These are phyloP conservation scores for Rhineura floridana DNA, from an alignment of 2,113 vertebrate genomes.

Conservation along the genomic window DNA sequence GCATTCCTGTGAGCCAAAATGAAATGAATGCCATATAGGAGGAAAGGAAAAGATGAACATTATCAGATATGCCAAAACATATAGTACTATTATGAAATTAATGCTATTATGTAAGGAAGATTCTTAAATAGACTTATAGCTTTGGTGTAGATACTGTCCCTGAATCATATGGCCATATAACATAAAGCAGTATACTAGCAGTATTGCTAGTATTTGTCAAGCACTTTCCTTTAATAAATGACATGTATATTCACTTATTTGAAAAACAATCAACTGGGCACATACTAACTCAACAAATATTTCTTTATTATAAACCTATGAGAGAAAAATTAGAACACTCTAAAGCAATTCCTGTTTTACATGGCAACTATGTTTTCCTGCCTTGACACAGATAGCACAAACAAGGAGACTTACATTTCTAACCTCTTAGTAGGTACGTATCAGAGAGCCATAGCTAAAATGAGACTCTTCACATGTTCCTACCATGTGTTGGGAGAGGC, in stretches of 20 bases:
- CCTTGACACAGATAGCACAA: not conserved
- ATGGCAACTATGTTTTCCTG: not conserved
- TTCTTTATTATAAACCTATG: not conserved
- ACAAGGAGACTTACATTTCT: not conserved
- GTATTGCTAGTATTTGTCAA: slow-evolving; percentile 31
- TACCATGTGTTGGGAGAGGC: not conserved
- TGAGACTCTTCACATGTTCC: not conserved
- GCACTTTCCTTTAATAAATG: slow-evolving; percentile 32
- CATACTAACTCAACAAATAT: slow-evolving; percentile 17
- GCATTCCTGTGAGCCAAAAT: slow-evolving; percentile 95
- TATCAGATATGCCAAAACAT: slow-evolving; percentile 84
- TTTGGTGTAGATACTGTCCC: slow-evolving; percentile 18
- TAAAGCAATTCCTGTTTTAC: not conserved
- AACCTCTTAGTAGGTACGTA: not conserved
- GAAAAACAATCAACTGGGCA: slow-evolving; percentile 26
- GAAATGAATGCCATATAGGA: slow-evolving; percentile 88
- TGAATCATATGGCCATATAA: slow-evolving; percentile 64
- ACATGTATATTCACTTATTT: not conserved
- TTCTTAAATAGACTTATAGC: slow-evolving; percentile 29
- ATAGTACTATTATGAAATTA: slow-evolving; percentile 73
- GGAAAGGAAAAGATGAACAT: slow-evolving; percentile 91
- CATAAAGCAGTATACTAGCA: slow-evolving; percentile 14
- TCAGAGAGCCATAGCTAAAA: not conserved
- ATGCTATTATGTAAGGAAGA: slow-evolving; percentile 63
- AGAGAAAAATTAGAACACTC: not conserved